Evolutionary conservation across 2,113 vertebrate genomes (phyloP).

Genomic region (Empidonax alnorum): DNA sequence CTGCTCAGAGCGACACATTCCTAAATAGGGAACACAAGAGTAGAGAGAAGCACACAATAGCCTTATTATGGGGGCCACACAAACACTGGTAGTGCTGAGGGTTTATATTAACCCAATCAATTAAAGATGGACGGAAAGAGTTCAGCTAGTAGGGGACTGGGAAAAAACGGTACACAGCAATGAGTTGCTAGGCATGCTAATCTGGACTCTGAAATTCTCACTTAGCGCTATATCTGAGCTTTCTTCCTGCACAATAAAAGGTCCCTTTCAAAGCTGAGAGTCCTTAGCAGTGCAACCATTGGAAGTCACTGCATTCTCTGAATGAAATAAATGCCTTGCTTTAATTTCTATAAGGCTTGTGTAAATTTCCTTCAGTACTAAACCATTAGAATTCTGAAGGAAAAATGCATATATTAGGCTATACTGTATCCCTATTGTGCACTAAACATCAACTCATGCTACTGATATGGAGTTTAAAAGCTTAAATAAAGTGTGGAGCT

Average conservation of each 20-base stretch:
- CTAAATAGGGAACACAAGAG: constrained; percentile 71
- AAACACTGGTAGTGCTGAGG: constrained; percentile 64
- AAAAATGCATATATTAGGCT: constrained; percentile 77
- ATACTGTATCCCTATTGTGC: constrained; percentile 78
- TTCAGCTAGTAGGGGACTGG: constrained; percentile 67
- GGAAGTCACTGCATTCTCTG: constrained; percentile 77
- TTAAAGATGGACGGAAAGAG: constrained; percentile 72
- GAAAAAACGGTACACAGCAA: constrained; percentile 63
- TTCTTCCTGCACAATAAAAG: constrained; percentile 81
- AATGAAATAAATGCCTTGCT: constrained; percentile 79
- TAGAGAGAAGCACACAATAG: constrained; percentile 70
- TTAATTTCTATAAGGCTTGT: constrained; percentile 73
- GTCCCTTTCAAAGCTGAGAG: constrained; percentile 74
- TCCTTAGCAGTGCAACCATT: constrained; percentile 53
- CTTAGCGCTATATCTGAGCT: constrained; percentile 59
- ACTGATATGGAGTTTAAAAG: constrained; percentile 70
- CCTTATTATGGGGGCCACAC: constrained; percentile 73
- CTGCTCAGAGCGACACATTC: constrained; percentile 69
- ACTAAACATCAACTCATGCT: constrained; percentile 63
- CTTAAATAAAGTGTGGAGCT: constrained; percentile 65
- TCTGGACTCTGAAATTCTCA: constrained; percentile 66
- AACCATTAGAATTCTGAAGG: constrained; percentile 71
- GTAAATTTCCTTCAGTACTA: constrained; percentile 67
- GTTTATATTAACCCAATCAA: constrained; percentile 80
- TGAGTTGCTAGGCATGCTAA: constrained; percentile 77